Evolutionary conservation across 2,888 invertebrate genomes (phyloP).

Genomic region (Lypha dubia): DNA sequence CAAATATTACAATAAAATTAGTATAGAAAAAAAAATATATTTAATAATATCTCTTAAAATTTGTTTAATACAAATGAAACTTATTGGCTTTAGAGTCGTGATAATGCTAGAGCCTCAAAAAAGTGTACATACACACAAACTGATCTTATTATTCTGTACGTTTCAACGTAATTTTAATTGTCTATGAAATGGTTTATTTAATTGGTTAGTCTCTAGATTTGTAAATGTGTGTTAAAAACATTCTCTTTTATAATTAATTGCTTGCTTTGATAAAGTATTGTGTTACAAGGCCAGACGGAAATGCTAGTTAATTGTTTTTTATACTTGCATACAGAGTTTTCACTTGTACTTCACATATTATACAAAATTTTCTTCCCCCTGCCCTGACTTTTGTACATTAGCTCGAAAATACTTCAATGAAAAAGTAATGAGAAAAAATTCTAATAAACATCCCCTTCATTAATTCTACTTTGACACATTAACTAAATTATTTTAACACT

Average conservation of each 20-base stretch:
- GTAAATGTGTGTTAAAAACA: background rate
- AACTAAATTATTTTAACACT: too few species aligned
- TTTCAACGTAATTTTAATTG: background rate
- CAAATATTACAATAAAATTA: conserved; percentile 7
- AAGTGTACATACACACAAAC: background rate
- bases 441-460: too few species aligned
- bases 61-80: background rate
- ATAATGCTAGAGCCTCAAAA: background rate
- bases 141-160: background rate
- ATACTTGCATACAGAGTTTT: too few species aligned
- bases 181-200: background rate
- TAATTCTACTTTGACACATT: too few species aligned
- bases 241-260: background rate
- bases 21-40: background rate
- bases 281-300: background rate
- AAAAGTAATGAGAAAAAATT: too few species aligned
- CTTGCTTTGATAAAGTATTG: background rate
- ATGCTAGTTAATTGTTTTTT: too few species aligned
- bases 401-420: too few species aligned
- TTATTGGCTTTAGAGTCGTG: background rate
- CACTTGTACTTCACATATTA: too few species aligned
- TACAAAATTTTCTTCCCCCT: too few species aligned
- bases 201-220: background rate
- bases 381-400: too few species aligned
- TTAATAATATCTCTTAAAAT: conserved; percentile 15